Evolutionary conservation across 2,113 vertebrate species (phyloP).

Genomic region (Hoplias malabaricus): DNA sequence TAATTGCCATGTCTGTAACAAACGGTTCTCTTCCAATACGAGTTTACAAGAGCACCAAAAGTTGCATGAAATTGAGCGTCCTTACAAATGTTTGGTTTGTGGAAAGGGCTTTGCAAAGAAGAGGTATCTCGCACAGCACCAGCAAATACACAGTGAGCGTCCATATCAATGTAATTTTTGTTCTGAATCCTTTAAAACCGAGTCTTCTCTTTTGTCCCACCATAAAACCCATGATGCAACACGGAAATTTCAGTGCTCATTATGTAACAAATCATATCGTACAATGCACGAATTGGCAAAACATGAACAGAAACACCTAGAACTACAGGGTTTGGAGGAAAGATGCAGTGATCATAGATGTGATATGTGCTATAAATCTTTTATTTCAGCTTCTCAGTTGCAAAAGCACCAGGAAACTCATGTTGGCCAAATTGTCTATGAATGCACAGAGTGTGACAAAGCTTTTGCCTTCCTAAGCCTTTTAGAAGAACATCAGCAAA

Average conservation of each 20-base stretch:
- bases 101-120: conserved; percentile 64
- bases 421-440: conserved; percentile 76
- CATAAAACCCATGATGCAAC: conserved; percentile 19
- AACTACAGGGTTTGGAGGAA: conserved; percentile 31
- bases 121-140: conserved; percentile 66
- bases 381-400: conserved; percentile 60
- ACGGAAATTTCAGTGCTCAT: conserved; percentile 53
- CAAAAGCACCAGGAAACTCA: conserved; percentile 75
- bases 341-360: conserved; percentile 63
- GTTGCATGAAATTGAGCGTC: conserved; percentile 55
- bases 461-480: conserved; percentile 76
- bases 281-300: conserved; percentile 59
- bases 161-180: conserved; percentile 45
- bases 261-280: conserved; percentile 53
- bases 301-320: conserved; percentile 65
- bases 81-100: conserved; percentile 70
- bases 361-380: conserved; percentile 79
- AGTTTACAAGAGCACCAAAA: conserved; percentile 70
- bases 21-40: conserved; percentile 67
- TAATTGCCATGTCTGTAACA: conserved; percentile 67
- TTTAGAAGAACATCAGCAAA: conserved; percentile 72
- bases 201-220: conserved; percentile 4
- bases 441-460: conserved; percentile 80
- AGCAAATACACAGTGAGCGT: conserved; percentile 53
- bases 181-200: conserved; percentile 42